Base-by-base conservation (phyloP, 1,140 invertebrate genomes). In the Listronotus bonariensis region DNA sequence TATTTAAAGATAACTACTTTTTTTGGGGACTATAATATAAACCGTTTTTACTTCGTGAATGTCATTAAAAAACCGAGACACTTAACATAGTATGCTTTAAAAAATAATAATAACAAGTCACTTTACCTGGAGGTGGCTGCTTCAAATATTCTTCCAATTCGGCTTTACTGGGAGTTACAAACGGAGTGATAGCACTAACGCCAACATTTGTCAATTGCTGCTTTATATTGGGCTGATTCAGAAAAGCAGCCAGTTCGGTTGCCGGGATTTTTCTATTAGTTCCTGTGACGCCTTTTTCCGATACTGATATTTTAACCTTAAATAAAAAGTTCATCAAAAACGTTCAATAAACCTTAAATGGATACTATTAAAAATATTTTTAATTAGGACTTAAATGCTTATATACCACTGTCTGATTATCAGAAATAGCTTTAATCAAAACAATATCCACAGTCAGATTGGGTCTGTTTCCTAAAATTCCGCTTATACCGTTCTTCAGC, bases 141-240 rank as follows among this genome's bases (percentile, higher is more conserved):
- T 94, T 92, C 41, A 97, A 78, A 81, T 98, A 98, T 68, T 94
- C 89, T 67, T 94, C 90, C 0, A 97, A 72, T 74, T 94, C 90
- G 11, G 88, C 85, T 14, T 86, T 86, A 62, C 89, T 86, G 18
- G 90, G 85, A 51, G 85, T 81, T 0, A 87, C 84, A 55, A 87
- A 83, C 1, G 90, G 79, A 54, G 84, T 83, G 6, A 88, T 70
- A 26, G 51, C 59, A 3, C 58, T 68, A 6, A 90, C 86, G 0
- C 89, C 89, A 15, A 90, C 82, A 71, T 86, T 86, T 5, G 80
- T 80, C 4, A 92, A 77, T 59, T 93, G 87, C 49, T 86, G 84
- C 52, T 89, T 90, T 11, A 88, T 84, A 42, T 85, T 81, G 0
- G 83, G 82, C 59, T 89, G 87, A n/a, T 86, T 84, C 2, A 93